Evolutionary conservation across 2,888 invertebrate genomes (phyloP).

Genomic region (Rotaria magnacalcarata): DNA sequence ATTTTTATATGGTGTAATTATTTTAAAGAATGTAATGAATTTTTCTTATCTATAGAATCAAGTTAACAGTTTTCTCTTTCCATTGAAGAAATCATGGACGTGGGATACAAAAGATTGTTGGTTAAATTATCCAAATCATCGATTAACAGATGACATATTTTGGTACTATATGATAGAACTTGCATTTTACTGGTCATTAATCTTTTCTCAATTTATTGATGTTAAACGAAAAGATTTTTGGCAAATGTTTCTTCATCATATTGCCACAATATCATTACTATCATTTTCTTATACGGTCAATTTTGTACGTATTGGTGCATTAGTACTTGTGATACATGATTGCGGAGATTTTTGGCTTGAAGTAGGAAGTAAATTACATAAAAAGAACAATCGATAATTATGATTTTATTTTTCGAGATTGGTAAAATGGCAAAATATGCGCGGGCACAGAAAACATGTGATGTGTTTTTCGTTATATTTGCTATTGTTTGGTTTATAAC

Average conservation of each 20-base stretch:
- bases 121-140: slow-evolving; percentile 73
- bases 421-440: slow-evolving; percentile 91
- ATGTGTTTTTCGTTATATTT: slow-evolving; percentile 79
- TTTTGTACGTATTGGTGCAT: slow-evolving; percentile 78
- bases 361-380: slow-evolving; percentile 49
- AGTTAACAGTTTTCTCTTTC: neutral
- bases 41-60: too few species aligned
- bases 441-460: slow-evolving; percentile 79
- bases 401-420: slow-evolving; percentile 64
- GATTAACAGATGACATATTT: slow-evolving; percentile 76
- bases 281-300: slow-evolving; percentile 91
- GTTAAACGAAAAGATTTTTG: slow-evolving; percentile 78
- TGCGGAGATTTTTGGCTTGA: slow-evolving; percentile 61
- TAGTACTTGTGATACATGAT: slow-evolving; percentile 67
- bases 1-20: slow-evolving; percentile 37
- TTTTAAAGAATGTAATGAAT: slow-evolving; percentile 32
- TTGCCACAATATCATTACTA: slow-evolving; percentile 76
- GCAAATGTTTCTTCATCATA: slow-evolving; percentile 97
- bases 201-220: slow-evolving; percentile 65
- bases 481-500: slow-evolving; percentile 85
- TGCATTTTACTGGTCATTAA: slow-evolving; percentile 89
- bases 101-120: slow-evolving; percentile 85
- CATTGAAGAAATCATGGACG: slow-evolving; percentile 74
- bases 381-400: neutral
- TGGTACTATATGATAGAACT: slow-evolving; percentile 95